Conservation (phyloP, 2,797 vertebrate genomes). For the Epinephelus malabaricus region DNA sequence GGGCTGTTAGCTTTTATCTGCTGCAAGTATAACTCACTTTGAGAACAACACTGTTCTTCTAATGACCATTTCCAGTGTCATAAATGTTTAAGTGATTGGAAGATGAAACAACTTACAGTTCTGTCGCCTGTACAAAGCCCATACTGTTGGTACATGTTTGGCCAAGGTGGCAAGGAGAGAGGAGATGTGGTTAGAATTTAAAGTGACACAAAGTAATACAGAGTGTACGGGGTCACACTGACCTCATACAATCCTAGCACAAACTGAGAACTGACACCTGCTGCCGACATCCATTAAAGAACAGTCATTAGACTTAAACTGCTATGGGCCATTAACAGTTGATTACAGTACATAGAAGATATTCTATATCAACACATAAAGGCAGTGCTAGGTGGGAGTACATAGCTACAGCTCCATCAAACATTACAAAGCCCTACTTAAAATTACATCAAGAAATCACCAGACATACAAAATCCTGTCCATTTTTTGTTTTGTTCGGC, state of each 20-base stretch:
- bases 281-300: neutral
- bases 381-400: too few relatives aligned
- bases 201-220: conserved; percentile 34
- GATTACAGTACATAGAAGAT: neutral
- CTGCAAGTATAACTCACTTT: conserved; percentile 51
- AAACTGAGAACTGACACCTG: neutral
- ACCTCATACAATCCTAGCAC: conserved; percentile 16
- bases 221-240: conserved; percentile 45
- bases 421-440: neutral
- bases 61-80: conserved; percentile 68
- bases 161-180: conserved; percentile 47
- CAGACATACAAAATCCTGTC: neutral
- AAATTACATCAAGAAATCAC: neutral
- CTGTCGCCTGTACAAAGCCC: conserved; percentile 40
- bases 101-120: conserved; percentile 73
- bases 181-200: conserved; percentile 57
- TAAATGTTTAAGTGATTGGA: conserved; percentile 70
- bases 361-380: neutral
- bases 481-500: neutral
- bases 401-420: neutral
- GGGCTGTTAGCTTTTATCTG: conserved; percentile 52
- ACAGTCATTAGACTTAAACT: neutral
- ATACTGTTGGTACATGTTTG: conserved; percentile 53
- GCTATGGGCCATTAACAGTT: neutral
- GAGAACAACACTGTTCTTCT: conserved; percentile 66